Conservation (phyloP, 2,888 invertebrate genomes). For the Andrena haemorrhoa region DNA sequence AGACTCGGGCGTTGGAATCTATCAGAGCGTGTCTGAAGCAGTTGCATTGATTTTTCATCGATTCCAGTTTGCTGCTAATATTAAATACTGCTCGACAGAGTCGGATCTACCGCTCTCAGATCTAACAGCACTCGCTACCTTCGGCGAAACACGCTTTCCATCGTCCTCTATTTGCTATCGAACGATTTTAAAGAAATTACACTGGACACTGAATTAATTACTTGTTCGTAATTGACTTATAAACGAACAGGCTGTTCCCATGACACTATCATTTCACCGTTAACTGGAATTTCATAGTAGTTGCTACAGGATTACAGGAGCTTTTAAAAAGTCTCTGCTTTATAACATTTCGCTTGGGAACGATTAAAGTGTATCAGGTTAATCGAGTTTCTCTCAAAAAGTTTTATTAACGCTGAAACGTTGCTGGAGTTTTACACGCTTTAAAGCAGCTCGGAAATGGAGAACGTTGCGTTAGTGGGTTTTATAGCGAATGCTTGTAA, state of each 20-base stretch:
- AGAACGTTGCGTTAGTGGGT: too few relatives aligned
- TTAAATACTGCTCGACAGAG: conserved; percentile 44
- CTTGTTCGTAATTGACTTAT: not conserved
- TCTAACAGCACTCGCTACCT: not conserved
- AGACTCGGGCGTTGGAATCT: conserved; percentile 72
- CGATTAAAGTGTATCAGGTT: not conserved
- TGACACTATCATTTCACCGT: not conserved
- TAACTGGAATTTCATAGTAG: too few relatives aligned
- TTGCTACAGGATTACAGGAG: too few relatives aligned
- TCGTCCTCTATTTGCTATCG: not conserved
- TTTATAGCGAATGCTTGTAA: too few relatives aligned
- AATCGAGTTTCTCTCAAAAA: not conserved
- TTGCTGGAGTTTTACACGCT: not conserved
- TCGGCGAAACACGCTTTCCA: not conserved
- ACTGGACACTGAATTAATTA: not conserved
- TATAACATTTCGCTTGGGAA: not conserved
- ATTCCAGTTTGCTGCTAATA: conserved; percentile 70
- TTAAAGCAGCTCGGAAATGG: too few relatives aligned
- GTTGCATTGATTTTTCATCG: conserved; percentile 78
- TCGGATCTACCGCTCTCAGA: conserved; percentile 13
- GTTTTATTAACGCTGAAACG: not conserved
- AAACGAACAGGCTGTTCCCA: not conserved
- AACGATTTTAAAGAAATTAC: not conserved
- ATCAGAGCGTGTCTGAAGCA: conserved; percentile 82
- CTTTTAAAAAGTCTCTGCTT: too few relatives aligned